These are phyloP conservation scores for Danaus melanippus DNA, from an alignment of 1,140 invertebrate species.

Conservation along the genomic window DNA sequence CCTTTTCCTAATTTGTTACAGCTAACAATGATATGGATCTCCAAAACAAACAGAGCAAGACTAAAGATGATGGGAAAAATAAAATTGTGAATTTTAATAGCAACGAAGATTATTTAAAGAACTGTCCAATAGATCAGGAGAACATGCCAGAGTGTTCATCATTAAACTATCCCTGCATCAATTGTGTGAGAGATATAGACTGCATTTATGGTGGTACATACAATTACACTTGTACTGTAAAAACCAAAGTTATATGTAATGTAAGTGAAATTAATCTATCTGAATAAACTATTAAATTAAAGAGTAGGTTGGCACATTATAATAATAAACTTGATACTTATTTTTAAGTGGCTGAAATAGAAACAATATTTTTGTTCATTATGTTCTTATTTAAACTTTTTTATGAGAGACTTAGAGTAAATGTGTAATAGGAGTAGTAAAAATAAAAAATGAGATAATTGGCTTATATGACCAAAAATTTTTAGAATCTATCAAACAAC, in stretches of 20 bases:
- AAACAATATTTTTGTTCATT: neutral
- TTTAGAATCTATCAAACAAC: no score
- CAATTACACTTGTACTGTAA: constrained; percentile 71
- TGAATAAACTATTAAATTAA: constrained; percentile 2
- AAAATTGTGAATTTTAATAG: constrained; percentile 51
- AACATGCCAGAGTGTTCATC: constrained; percentile 61
- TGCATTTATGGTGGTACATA: constrained; percentile 73
- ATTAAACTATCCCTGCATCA: constrained; percentile 72
- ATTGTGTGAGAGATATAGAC: constrained; percentile 70
- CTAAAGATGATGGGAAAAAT: constrained; percentile 43
- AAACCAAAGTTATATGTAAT: constrained; percentile 69
- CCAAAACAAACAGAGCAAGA: constrained; percentile 51
- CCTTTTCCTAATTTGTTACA: constrained; percentile 17
- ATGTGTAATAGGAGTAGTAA: no score
- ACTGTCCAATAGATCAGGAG: constrained; percentile 41
- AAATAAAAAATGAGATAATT: no score
- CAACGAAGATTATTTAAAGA: constrained; percentile 59
- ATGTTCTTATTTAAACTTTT: no score
- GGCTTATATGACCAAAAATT: no score
- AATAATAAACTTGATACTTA: no score
- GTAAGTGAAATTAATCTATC: constrained; percentile 41
- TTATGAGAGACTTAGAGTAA: no score
- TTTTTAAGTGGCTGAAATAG: no score
- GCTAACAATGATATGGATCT: constrained; percentile 63
- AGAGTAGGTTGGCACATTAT: no score